Percentiles rank a stretch among this genome's conserved stretches.
Evolutionary conservation across 1,140 invertebrate species (phyloP).

Genomic region (Orius insidiosus): DNA sequence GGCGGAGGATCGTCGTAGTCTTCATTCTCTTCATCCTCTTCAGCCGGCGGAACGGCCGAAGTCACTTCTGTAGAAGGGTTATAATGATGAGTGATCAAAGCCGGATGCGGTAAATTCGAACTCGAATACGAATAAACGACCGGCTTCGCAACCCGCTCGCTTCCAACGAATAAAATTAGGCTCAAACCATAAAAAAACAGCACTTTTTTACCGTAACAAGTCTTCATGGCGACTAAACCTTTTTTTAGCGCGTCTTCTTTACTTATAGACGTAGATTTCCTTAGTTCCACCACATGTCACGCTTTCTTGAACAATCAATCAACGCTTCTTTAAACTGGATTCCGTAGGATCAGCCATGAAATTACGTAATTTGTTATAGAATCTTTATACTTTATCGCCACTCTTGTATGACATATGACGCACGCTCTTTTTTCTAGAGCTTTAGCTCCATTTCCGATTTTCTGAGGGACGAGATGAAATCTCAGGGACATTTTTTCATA

Average conservation of each 20-base stretch:
- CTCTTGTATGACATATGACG: too few species aligned
- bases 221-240: constrained; percentile 8
- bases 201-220: background rate
- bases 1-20: background rate
- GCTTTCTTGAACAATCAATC: constrained; percentile 12
- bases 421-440: too few species aligned
- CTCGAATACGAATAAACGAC: constrained; percentile 16
- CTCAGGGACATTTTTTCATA: too few species aligned
- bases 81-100: constrained; percentile 4
- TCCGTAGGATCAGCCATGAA: constrained; percentile 2
- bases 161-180: background rate
- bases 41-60: background rate
- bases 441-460: too few species aligned
- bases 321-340: constrained; percentile 1
- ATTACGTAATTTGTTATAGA: constrained; percentile 12
- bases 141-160: constrained; percentile 4
- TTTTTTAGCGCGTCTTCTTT: background rate
- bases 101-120: constrained; percentile 4
- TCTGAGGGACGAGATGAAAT: too few species aligned
- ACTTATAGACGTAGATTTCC: constrained; percentile 11
- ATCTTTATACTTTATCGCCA: background rate
- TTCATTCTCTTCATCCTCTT: background rate
- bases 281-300: constrained; percentile 9
- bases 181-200: background rate
- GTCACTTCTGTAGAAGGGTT: background rate